Evolutionary conservation across 2,113 vertebrate genomes (phyloP).

Genomic region (Beaufortia kweichowensis): DNA sequence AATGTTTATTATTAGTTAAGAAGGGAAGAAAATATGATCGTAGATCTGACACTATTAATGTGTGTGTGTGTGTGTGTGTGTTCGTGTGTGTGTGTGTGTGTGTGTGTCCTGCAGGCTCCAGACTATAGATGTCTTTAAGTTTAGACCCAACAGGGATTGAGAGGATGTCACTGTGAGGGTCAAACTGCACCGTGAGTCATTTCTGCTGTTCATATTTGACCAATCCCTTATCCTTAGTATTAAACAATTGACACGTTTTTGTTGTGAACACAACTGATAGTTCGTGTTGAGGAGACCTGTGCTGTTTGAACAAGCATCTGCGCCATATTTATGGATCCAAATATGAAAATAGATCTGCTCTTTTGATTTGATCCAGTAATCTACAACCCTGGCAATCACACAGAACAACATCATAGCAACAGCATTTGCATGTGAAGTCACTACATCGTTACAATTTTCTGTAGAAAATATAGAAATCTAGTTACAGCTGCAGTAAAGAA

Average conservation of each 20-base stretch:
- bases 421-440: no score
- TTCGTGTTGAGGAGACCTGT: no score
- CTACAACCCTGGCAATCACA: not conserved
- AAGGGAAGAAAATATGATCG: not conserved
- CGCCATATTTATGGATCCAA: no score
- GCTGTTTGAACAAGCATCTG: not conserved
- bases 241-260: no score
- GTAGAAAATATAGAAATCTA: no score
- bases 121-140: slow-evolving; percentile 20
- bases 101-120: slow-evolving; percentile 37
- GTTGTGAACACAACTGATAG: no score
- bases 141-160: slow-evolving; percentile 25
- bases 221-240: not conserved
- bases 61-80: slow-evolving; percentile 8
- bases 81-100: slow-evolving; percentile 40
- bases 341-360: no score
- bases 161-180: slow-evolving; percentile 46
- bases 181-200: slow-evolving; percentile 32
- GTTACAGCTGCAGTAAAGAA: not conserved
- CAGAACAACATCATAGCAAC: not conserved
- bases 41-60: no score
- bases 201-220: not conserved
- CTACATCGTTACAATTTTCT: no score
- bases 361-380: no score
- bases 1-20: not conserved